These are phyloP conservation scores for Tetramorium bicarinatum DNA, from an alignment of 2,888 invertebrate genomes.

Conservation along the genomic window DNA sequence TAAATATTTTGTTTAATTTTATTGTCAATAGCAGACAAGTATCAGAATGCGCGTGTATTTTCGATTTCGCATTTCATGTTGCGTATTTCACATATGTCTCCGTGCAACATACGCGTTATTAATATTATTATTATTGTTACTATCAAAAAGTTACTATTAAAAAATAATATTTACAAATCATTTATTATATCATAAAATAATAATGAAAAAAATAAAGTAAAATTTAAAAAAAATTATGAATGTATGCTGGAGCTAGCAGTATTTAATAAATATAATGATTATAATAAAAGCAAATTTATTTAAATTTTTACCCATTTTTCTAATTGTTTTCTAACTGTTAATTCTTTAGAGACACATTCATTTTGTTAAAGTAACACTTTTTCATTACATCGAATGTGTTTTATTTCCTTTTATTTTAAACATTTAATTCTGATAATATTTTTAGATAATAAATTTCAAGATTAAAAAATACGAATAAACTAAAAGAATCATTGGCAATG, in stretches of 20 bases:
- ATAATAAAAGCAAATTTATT: neutral
- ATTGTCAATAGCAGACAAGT: neutral
- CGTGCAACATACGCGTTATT: neutral
- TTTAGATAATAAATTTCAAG: neutral
- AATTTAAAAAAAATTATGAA: neutral
- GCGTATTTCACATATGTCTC: neutral
- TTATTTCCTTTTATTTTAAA: neutral
- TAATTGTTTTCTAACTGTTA: neutral
- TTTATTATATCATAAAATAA: conserved; percentile 1
- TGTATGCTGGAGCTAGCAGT: neutral
- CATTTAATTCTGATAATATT: neutral
- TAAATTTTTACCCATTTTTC: neutral
- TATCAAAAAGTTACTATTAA: neutral
- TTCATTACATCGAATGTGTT: neutral
- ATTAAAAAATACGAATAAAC: conserved; percentile 2
- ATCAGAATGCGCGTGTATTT: neutral
- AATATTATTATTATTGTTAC: neutral
- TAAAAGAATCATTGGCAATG: neutral
- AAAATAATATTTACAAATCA: conserved; percentile 3
- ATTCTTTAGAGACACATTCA: neutral
- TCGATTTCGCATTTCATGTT: neutral
- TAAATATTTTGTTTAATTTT: conserved; percentile 23
- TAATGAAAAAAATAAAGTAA: conserved; percentile 1
- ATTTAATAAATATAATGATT: conserved; percentile 35
- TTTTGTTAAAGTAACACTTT: neutral